phyloP scores from a whole-genome alignment of 1,140 invertebrate species.

The Eueides isabella region DNA sequence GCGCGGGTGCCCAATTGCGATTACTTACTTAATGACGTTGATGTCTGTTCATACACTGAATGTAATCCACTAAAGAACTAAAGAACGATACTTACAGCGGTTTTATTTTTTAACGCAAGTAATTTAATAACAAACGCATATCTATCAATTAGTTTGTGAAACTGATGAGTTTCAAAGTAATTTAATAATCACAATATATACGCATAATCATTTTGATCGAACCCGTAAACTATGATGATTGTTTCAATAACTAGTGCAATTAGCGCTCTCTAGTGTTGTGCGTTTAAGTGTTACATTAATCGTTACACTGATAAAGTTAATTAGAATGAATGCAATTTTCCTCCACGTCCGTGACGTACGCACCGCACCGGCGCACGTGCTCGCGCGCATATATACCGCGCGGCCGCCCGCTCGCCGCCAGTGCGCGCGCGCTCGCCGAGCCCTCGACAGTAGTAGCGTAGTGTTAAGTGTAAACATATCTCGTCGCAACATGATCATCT shows the following conservation, averaged over 20 bases:
- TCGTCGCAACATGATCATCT: constrained; percentile 71
- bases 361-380: constrained; percentile 49
- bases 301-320: too few species aligned
- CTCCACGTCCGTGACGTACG: neutral
- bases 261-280: neutral
- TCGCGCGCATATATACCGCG: constrained; percentile 20
- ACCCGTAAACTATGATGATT: neutral
- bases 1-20: too few species aligned
- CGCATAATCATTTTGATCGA: neutral
- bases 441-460: neutral
- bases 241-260: neutral
- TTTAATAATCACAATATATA: neutral
- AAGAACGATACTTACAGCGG: neutral
- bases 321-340: neutral
- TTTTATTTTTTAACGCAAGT: neutral
- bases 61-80: too few species aligned
- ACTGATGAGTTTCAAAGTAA: neutral
- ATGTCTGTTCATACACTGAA: neutral
- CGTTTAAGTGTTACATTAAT: neutral
- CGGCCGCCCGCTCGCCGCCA: constrained; percentile 4
- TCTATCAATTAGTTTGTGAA: neutral
- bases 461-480: neutral
- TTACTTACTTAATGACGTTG: neutral
- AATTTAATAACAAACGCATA: neutral
- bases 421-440: neutral